Evolutionary conservation across 2,888 invertebrate species (phyloP), one percentile per base, ranked within the genome.

Genomic region (Phalera bucephala): DNA sequence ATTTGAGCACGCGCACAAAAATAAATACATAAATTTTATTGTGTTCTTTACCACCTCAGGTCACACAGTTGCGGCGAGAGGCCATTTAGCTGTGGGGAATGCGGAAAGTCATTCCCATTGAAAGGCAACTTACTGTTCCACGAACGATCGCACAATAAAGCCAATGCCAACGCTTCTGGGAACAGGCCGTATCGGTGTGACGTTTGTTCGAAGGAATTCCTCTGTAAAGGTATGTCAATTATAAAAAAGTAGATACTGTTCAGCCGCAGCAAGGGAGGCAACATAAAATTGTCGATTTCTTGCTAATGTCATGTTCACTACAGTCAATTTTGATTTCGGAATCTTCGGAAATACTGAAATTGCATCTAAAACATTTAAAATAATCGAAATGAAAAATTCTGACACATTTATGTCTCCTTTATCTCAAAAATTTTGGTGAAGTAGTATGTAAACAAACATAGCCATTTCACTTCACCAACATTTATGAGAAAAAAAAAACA

Each of bases 61-160:
- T 85, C 88, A 3, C 93, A 80, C 93, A 96, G 89, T 92, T 88
- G 86, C 93, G 54, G 95, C 30, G 96, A 96, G 73, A 92, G 95
- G 29, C 96, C 96, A 4, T 96, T 93, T 74, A 94, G 94, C 36
- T 96, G 96, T 70, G 93, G 93, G 44, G 95, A 95, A 65, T 96
- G 96, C 73, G 96, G 96, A 65, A 96, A 95, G 74, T 95, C 95
- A 31, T 96, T 96, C 86, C 95, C 95, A 0, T 83, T 96, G 31
- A 96, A 95, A 84, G 95, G 95, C 38, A 96, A 96, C 72, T 84
- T 96, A 29, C 90, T 96, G 50, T 96, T 96, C 90, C 96, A 96
- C 76, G 95, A 95, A 82, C 92, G 96, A 40, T 96, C 96, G 50
- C 96, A 96, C 81, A 95, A 94, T 64, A 96, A 96, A 72, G 91